phyloP scores from a whole-genome alignment of 2,888 invertebrate genomes.

The Sarcophaga variegata region DNA sequence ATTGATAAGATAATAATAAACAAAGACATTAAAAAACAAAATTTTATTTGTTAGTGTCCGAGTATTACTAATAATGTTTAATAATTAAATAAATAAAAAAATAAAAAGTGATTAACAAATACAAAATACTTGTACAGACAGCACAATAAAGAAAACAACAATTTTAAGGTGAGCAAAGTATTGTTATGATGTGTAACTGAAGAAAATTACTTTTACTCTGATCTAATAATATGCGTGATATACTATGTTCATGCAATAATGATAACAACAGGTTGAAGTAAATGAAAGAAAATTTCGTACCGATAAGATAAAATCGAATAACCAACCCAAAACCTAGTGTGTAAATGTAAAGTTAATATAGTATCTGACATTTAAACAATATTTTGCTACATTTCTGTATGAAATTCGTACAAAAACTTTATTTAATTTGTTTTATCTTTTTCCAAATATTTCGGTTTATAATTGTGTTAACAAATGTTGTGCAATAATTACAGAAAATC shows the following conservation, averaged over 20 bases:
- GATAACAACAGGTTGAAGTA: slow-evolving; percentile 32
- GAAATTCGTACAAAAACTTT: not conserved
- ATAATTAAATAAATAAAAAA: slow-evolving; percentile 1
- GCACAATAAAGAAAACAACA: too few species aligned
- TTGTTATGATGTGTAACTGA: too few species aligned
- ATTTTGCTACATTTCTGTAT: slow-evolving; percentile 10
- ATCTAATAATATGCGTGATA: not conserved
- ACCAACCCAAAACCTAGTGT: not conserved
- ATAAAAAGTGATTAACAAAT: not conserved
- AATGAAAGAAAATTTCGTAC: not conserved
- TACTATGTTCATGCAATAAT: not conserved
- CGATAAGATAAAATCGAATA: slow-evolving; percentile 57
- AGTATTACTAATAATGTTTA: slow-evolving; percentile 27
- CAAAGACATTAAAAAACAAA: not conserved
- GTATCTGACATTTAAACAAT: not conserved
- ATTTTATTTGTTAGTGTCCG: too few species aligned
- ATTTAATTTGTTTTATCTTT: not conserved
- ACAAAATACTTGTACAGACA: not conserved
- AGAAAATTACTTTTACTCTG: not conserved
- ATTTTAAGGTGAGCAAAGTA: too few species aligned
- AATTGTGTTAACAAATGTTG: slow-evolving; percentile 54
- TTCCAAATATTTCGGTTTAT: slow-evolving; percentile 45
- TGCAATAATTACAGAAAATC: slow-evolving; percentile 16
- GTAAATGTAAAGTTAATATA: not conserved
- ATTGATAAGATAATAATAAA: slow-evolving; percentile 38